Conservation (phyloP, 1,140 invertebrate genomes). For the Apis florea region DNA sequence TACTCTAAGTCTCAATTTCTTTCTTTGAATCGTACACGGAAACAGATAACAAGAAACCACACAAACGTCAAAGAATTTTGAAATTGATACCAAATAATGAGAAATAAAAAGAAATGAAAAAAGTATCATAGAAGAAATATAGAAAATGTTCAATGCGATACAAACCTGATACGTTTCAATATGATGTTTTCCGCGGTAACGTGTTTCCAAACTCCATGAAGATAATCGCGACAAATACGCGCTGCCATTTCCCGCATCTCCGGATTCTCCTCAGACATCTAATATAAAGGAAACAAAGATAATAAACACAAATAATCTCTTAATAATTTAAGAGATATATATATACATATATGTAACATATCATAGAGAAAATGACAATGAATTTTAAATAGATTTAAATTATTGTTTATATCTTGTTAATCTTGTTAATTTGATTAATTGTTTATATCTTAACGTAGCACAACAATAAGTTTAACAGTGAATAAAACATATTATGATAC, state of each 20-base stretch:
- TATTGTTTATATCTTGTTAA: too few species aligned
- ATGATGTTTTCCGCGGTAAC: conserved; percentile 87
- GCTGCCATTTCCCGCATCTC: conserved; percentile 91
- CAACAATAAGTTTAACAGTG: too few species aligned
- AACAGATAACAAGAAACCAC: neutral
- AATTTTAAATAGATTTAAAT: too few species aligned
- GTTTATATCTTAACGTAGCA: too few species aligned
- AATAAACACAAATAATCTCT: neutral
- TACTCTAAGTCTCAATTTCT: neutral
- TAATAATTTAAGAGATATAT: neutral
- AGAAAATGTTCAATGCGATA: neutral
- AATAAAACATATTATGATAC: too few species aligned
- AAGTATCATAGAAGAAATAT: accelerated
- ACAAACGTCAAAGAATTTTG: neutral
- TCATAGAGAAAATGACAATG: neutral
- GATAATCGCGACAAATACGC: conserved; percentile 91
- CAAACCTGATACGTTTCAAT: conserved; percentile 90
- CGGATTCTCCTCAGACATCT: conserved; percentile 81
- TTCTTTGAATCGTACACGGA: neutral
- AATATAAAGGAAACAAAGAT: conserved; percentile 12
- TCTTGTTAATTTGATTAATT: too few species aligned
- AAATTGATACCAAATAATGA: neutral
- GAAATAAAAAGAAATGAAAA: neutral
- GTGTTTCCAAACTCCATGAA: conserved; percentile 92
- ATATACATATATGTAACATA: too few species aligned